A percentile compares a stretch with the other conserved stretches of the same genome.
Evolutionary conservation across 2,888 invertebrate genomes (phyloP).

Genomic region (Drosophila planitibia): DNA sequence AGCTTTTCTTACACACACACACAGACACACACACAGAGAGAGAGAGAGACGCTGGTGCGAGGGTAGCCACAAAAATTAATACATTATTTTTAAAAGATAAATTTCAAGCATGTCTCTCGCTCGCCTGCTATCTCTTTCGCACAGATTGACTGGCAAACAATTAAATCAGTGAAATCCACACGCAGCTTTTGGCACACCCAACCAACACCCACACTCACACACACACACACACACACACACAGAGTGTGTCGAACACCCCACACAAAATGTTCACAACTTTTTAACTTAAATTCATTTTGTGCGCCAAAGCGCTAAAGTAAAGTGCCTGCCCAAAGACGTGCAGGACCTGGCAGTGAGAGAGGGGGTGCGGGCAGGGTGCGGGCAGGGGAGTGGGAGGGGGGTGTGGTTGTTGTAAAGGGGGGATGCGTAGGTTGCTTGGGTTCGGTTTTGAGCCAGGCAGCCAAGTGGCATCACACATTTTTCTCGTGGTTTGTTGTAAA

Average conservation of each 20-base stretch:
- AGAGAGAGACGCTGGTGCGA: slow-evolving; percentile 18
- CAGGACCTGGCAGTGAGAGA: not conserved
- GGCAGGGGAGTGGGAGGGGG: not conserved
- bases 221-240: slow-evolving; percentile 41
- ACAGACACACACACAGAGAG: slow-evolving; percentile 1
- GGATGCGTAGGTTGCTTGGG: slow-evolving; percentile 3
- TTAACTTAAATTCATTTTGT: slow-evolving; percentile 79
- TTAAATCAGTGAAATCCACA: slow-evolving; percentile 80
- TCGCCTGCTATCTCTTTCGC: slow-evolving; percentile 6
- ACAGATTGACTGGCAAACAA: slow-evolving; percentile 60
- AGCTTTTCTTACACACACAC: slow-evolving; percentile 2
- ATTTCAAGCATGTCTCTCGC: slow-evolving; percentile 57
- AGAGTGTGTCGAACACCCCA: slow-evolving; percentile 28
- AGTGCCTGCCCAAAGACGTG: slow-evolving; percentile 43
- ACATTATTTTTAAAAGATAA: slow-evolving; percentile 79
- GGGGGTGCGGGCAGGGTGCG: not conserved
- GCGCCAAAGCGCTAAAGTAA: slow-evolving; percentile 57
- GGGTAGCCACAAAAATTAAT: slow-evolving; percentile 76
- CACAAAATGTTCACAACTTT: slow-evolving; percentile 80
- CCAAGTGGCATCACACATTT: slow-evolving; percentile 76
- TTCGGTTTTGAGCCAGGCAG: slow-evolving; percentile 37
- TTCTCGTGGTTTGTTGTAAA: slow-evolving; percentile 79
- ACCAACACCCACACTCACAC: slow-evolving; percentile 3
- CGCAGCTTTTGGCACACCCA: slow-evolving; percentile 60
- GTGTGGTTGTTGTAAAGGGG: not conserved